phyloP scores from a whole-genome alignment of 2,113 vertebrate genomes.

The Bucco capensis region DNA sequence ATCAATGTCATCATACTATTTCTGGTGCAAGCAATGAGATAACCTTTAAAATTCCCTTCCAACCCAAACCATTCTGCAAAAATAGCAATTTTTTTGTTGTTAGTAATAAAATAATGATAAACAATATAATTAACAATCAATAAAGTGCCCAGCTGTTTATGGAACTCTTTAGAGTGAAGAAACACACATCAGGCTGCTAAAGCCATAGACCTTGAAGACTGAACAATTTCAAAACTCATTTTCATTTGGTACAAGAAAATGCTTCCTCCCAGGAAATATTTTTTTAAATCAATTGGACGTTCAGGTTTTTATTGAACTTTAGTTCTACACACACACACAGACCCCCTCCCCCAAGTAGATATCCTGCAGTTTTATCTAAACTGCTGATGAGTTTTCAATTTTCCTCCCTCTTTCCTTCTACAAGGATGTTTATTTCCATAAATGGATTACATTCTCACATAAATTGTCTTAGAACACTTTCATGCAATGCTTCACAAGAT shows the following conservation, averaged over 20 bases:
- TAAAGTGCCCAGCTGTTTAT: neutral
- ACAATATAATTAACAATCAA: neutral
- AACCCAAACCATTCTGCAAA: neutral
- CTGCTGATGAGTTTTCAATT: neutral
- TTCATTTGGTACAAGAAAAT: neutral
- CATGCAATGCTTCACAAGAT: neutral
- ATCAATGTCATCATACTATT: neutral
- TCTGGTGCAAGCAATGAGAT: neutral
- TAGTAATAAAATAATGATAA: constrained; percentile 8
- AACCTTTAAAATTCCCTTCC: neutral
- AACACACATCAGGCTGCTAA: neutral
- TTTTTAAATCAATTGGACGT: neutral
- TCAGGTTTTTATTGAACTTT: neutral
- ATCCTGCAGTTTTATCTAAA: neutral
- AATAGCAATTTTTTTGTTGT: neutral
- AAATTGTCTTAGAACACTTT: neutral
- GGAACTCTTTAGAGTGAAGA: neutral
- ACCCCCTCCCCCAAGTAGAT: neutral
- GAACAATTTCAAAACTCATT: constrained; percentile 9
- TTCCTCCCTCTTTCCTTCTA: neutral
- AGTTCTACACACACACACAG: neutral
- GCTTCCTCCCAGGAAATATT: neutral
- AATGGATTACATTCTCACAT: neutral
- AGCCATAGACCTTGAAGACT: neutral
- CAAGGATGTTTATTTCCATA: neutral